Evolutionary conservation across 1,140 invertebrate species (phyloP), one percentile per base, ranked within the genome.

Genomic region (Leptestheria dahalacensis): DNA sequence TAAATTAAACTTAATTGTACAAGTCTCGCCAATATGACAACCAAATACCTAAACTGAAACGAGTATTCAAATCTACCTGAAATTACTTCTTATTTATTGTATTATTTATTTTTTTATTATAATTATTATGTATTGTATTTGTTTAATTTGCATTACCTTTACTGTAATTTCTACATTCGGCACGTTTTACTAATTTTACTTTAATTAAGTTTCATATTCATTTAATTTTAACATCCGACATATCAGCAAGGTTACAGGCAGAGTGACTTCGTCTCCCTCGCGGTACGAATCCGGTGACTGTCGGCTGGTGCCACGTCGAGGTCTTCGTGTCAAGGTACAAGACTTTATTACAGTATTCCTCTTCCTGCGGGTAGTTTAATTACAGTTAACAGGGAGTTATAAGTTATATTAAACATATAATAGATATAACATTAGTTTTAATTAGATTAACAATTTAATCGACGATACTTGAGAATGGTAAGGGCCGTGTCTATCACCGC

Each of bases 251-350:
- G n/a, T n/a, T 75, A 89, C 86, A 91, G 64, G 88, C 84, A 64
- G 89, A 91, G 75, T 93, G 90, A 69, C 87, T 91, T 29, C 91
- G 74, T 63, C 91, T 73, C 49, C 88, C 88, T 59, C 88, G 77
- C 24, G 67, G 79, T 64, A 77, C 72, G 23, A 75, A 72, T 15
- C 81, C 81, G 12, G 68, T 72, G 6, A 77, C 74, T 9, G 71
- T 66, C 46, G 81, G 75, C n/a, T 74, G 72, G 24, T 77, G 69
- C 89, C 90, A 93, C 48, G 72, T 77, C 51, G 79, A 76, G 15
- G 77, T 79, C 48, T 72, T 68, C 49, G 86, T 79, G 70, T 93
- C 83, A 60, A 92, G 78, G 68, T 81, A 85, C 66, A 82, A 80
- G 20, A 94, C 76, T 64, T 82, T 76, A 60, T 86, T 81, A 64